Evolutionary conservation across 2,888 invertebrate genomes (phyloP), one percentile per base, ranked within the genome.

Genomic region (Caenorhabditis becei): DNA sequence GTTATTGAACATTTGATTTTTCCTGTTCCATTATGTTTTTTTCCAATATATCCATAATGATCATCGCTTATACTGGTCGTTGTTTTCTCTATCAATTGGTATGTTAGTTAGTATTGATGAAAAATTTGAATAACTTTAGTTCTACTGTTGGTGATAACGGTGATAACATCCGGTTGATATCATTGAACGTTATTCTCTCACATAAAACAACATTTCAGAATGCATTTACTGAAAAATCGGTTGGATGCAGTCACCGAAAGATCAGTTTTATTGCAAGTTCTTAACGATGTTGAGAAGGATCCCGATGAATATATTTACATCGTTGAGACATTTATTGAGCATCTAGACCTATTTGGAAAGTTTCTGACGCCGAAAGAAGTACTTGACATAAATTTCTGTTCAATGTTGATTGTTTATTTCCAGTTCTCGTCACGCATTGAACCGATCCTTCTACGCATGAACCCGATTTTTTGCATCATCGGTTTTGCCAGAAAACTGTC

Each of bases 341-440:
- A 59, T 8, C 24, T 75, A 5, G 66, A 75, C 8, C 53, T 53
- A 20, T 75, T 75, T 24, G 53, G 61, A 26, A 75, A 70, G 18
- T 70, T 70, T 70, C 51, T 69, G 49, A 69, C 69, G n/a, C n/a
- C 49, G 4, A 35, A 51, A 49, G 69, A 69, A 49, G 66, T 66
- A 23, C 24, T 24, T 44, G n/a, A n/a, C n/a, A 7, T 18, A 53
- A 23, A 23, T 23, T 53, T 28, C 28, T 28, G n/a, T 18, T 3
- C 10, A 8, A 18, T 41, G 7, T 41, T 41, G 2, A 41, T 41
- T 41, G 7, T 14, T 14, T 11, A 41, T 44, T 44, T 44, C 44
- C 63, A 74, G 72, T 61, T 44, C 56, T 20, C 51, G 37, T 26
- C 61, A 0, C 35, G 24, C 11, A 14, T 75, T n/a, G 20, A 49